Evolutionary conservation across 2,113 vertebrate genomes (phyloP).

Genomic region (Nibea coibor): DNA sequence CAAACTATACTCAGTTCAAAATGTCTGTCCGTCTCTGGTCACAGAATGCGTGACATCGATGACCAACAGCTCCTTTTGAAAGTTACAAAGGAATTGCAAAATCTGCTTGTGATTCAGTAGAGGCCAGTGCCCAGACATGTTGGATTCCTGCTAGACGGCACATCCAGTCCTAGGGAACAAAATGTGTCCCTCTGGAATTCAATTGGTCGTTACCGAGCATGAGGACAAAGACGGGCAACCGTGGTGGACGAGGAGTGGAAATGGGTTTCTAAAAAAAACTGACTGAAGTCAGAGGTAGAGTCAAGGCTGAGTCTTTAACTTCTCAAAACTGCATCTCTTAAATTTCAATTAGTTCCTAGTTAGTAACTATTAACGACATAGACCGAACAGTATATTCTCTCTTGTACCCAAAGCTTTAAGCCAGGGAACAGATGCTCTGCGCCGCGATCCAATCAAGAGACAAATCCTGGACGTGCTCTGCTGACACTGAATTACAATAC

Average conservation of each 20-base stretch:
- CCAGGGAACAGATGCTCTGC: conserved; percentile 16
- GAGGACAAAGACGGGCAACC: conserved; percentile 33
- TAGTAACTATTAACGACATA: neutral
- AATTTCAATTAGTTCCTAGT: conserved; percentile 9
- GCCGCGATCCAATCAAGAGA: conserved; percentile 24
- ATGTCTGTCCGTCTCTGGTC: conserved; percentile 21
- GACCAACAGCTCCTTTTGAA: conserved; percentile 9
- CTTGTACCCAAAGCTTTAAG: conserved; percentile 8
- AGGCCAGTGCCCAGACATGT: conserved; percentile 28
- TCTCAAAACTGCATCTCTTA: neutral
- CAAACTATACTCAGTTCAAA: neutral
- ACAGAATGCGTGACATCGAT: conserved; percentile 37
- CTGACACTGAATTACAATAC: conserved; percentile 18
- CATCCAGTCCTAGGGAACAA: conserved; percentile 58
- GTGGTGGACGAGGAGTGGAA: conserved; percentile 14
- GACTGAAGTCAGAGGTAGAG: neutral
- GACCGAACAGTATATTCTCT: conserved; percentile 16
- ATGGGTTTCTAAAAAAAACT: conserved; percentile 36
- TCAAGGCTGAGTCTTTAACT: neutral
- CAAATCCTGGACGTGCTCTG: conserved; percentile 19
- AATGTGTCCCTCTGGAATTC: conserved; percentile 41
- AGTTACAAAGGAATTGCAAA: conserved; percentile 19
- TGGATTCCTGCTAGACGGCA: conserved; percentile 58
- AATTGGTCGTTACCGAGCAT: neutral
- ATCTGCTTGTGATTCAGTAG: conserved; percentile 62